Evolutionary conservation across 2,888 invertebrate genomes (phyloP).

Genomic region (Oscheius myriophilus): DNA sequence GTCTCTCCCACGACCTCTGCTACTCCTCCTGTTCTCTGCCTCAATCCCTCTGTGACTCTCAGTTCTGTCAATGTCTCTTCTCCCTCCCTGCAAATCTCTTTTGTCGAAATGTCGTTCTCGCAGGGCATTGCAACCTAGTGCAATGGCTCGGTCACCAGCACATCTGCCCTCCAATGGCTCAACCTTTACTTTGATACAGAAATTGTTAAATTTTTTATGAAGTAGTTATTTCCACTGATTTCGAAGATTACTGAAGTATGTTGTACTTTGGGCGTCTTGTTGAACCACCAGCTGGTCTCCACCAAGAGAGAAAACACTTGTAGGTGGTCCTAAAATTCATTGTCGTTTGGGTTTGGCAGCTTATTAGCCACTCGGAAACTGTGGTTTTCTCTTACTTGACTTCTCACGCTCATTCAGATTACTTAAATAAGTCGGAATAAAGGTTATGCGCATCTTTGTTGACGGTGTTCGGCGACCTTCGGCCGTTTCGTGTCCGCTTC

Average conservation of each 20-base stretch:
- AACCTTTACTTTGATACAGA: background rate
- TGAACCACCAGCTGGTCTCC: conserved; percentile 10
- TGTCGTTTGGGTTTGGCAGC: background rate
- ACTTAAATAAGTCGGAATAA: no score
- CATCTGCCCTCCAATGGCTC: conserved; percentile 7
- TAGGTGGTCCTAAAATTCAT: background rate
- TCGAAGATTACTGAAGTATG: conserved; percentile 19
- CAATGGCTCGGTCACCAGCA: conserved; percentile 18
- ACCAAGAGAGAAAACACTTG: conserved; percentile 14
- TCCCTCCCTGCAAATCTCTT: conserved; percentile 39
- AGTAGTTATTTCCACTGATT: conserved; percentile 13
- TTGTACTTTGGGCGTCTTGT: conserved; percentile 7
- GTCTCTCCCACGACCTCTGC: conserved; percentile 45
- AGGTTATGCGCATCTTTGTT: no score
- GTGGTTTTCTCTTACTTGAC: no score
- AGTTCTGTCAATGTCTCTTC: conserved; percentile 45
- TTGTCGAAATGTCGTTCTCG: background rate
- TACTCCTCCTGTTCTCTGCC: conserved; percentile 43
- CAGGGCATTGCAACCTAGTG: conserved; percentile 21
- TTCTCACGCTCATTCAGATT: no score
- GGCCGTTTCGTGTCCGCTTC: no score
- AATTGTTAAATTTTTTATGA: background rate
- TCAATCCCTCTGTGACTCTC: conserved; percentile 46
- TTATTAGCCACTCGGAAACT: no score
- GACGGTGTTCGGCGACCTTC: no score